Evolutionary conservation across 1,140 invertebrate genomes (phyloP), one percentile per base, ranked within the genome.

Genomic region (Andricus grossulariae): DNA sequence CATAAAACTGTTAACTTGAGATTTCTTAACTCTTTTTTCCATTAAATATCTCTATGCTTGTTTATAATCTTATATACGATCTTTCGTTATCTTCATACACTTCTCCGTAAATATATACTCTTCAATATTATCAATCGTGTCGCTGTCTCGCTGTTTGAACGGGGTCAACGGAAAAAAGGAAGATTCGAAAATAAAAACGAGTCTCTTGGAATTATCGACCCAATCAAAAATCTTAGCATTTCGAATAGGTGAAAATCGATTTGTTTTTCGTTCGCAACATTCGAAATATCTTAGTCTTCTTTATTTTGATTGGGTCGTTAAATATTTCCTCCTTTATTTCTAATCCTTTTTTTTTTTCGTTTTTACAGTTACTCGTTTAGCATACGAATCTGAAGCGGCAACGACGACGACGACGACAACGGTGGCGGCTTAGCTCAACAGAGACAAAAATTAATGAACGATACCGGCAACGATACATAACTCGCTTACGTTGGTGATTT

Each of bases 11-110:
- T 80, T 80, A 85, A 79, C 78, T 85, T 85, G 79, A 81, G 73
- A 83, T 81, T 84, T 86, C 60, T 84, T 86, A 82, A 75, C 77
- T 77, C 79, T 71, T 78, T 76, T n/a, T 80, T 83, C 76, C 75
- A 72, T 74, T 83, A 76, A 83, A 83, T 78, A 80, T 81, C 79
- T 81, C 81, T 80, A 78, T 75, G 73, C 79, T 79, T 82, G 78
- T 78, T 80, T 80, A 80, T 78, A 83, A 82, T 80, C 80, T 83
- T 79, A 80, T 82, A 75, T 75, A 80, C 75, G 81, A 80, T 80
- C 79, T 82, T 81, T 82, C 80, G 76, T 83, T 81, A 81, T 81
- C 76, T 72, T 83, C 79, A 77, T 77, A 79, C 73, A 71, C 75
- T 32, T 66, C 39, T 66, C 60, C 60, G 60, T 66, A 66, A 52